Evolutionary conservation across 2,888 invertebrate species (phyloP).

Genomic region (Heliothis peltigera): DNA sequence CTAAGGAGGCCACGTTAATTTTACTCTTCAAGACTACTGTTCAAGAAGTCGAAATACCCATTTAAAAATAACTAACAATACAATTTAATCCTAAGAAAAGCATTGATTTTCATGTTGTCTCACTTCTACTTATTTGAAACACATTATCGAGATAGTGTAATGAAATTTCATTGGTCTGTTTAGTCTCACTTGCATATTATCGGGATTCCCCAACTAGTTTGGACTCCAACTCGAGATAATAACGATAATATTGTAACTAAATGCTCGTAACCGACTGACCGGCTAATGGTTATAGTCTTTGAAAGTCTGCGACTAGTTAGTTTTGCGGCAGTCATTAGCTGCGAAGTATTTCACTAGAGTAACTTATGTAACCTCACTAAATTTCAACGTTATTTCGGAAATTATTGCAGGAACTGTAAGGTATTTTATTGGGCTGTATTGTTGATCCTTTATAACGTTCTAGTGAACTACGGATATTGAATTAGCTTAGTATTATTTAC

Average conservation of each 20-base stretch:
- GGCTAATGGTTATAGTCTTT: neutral
- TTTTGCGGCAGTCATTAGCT: neutral
- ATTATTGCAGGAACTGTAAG: neutral
- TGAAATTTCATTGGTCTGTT: neutral
- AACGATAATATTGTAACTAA: conserved; percentile 1
- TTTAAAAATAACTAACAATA: too few species aligned
- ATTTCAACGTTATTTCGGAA: neutral
- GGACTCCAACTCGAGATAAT: neutral
- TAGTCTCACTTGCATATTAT: neutral
- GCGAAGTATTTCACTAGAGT: neutral
- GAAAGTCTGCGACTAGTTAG: neutral
- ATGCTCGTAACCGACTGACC: neutral
- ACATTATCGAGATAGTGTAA: neutral
- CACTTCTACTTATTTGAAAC: neutral
- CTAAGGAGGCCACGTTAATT: too few species aligned
- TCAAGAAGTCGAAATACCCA: too few species aligned
- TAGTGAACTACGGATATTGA: neutral
- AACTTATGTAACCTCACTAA: neutral
- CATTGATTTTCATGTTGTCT: too few species aligned
- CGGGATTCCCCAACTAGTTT: neutral
- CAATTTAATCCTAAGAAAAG: too few species aligned
- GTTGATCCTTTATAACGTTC: neutral
- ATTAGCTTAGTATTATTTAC: neutral
- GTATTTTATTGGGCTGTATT: neutral
- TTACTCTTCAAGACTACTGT: too few species aligned